These are phyloP conservation scores for Chrysochloris asiatica DNA, from an alignment of 2,113 vertebrate species.

Conservation along the genomic window DNA sequence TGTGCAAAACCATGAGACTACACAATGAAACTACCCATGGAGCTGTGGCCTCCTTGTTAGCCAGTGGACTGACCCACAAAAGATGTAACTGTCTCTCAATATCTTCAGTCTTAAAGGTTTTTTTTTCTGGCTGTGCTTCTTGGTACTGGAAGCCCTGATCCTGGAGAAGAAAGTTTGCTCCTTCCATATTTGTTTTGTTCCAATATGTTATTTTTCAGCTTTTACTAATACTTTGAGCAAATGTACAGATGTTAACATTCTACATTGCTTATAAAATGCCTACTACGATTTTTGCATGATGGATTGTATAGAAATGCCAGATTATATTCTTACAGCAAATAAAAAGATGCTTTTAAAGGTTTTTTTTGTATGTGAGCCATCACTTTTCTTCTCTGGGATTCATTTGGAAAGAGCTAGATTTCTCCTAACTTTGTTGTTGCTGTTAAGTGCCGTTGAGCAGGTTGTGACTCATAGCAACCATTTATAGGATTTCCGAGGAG, in stretches of 20 bases:
- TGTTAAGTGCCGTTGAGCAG: no score
- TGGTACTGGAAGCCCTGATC: not conserved
- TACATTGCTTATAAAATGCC: slow-evolving; percentile 60
- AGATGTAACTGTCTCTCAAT: not conserved
- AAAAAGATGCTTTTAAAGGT: slow-evolving; percentile 73
- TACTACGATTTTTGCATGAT: slow-evolving; percentile 50
- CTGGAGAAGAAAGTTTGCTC: not conserved
- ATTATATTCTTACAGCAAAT: slow-evolving; percentile 76
- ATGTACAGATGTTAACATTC: slow-evolving; percentile 40
- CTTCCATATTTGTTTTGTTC: not conserved
- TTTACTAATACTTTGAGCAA: slow-evolving; percentile 47
- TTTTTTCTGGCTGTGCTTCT: not conserved
- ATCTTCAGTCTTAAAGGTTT: not conserved
- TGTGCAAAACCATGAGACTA: not conserved
- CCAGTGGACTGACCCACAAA: not conserved
- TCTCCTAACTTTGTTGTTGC: not conserved
- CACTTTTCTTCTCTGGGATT: slow-evolving; percentile 55
- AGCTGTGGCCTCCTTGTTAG: not conserved
- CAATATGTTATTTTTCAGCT: slow-evolving; percentile 34
- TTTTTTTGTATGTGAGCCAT: slow-evolving; percentile 49
- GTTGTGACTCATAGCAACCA: no score
- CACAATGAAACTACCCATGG: not conserved
- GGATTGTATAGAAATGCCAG: slow-evolving; percentile 68
- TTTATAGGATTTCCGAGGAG: no score
- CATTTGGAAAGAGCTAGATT: slow-evolving; percentile 33